A percentile compares a stretch with the other conserved stretches of the same genome.
phyloP scores from a whole-genome alignment of 2,113 vertebrate species.

The Tylochromis polylepis region DNA sequence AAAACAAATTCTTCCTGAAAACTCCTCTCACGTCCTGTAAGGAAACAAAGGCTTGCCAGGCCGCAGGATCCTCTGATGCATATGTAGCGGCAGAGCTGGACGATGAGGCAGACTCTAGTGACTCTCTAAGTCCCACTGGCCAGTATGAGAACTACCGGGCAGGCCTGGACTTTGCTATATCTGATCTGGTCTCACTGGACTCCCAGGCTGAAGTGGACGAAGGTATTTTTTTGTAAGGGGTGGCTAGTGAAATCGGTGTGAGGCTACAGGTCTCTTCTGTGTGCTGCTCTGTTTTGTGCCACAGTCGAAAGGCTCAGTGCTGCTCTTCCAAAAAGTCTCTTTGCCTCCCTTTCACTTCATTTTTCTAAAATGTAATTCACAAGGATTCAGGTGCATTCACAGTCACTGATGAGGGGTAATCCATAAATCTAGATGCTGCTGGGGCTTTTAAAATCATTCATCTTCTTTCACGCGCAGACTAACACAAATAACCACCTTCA shows the following conservation, averaged over 20 bases:
- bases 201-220: conserved; percentile 78
- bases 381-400: neutral
- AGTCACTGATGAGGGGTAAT: neutral
- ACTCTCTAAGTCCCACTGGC: conserved; percentile 22
- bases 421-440: neutral
- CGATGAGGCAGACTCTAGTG: conserved; percentile 21
- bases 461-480: neutral
- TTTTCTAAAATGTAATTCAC: neutral
- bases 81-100: conserved; percentile 28
- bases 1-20: conserved; percentile 73
- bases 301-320: neutral
- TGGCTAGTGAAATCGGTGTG: neutral
- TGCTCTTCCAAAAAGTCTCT: neutral
- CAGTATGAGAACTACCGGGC: conserved; percentile 40
- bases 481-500: conserved; percentile 23
- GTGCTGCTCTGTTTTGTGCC: neutral
- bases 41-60: conserved; percentile 49
- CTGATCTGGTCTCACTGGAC: conserved; percentile 71
- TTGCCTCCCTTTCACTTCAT: neutral
- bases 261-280: conserved; percentile 16
- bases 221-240: conserved; percentile 76
- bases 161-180: conserved; percentile 64
- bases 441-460: neutral
- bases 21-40: conserved; percentile 66
- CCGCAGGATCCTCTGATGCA: conserved; percentile 2